Conservation (phyloP, 2,888 invertebrate species). For the Melikaiella ostensackeni region DNA sequence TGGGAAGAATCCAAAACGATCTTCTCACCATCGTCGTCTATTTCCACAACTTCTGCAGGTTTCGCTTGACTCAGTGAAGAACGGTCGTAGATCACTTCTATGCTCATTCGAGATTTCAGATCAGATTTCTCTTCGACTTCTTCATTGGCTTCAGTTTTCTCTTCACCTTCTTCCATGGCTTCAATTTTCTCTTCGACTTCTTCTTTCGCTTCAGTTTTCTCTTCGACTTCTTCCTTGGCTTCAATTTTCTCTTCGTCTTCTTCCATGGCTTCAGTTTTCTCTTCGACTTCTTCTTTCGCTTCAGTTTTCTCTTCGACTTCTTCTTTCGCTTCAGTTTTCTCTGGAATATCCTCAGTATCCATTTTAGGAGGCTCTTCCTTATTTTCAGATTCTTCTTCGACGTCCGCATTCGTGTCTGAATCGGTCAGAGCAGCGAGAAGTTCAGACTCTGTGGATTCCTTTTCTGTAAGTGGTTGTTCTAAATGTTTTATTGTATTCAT, state of each 20-base stretch:
- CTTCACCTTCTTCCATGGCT: no score
- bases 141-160: no score
- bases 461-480: neutral
- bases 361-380: neutral
- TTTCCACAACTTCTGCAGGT: conserved; percentile 66
- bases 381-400: neutral
- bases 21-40: conserved; percentile 68
- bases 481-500: neutral
- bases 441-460: conserved; percentile 26
- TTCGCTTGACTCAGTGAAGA: conserved; percentile 51
- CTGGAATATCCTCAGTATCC: conserved; percentile 2
- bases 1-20: conserved; percentile 66
- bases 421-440: conserved; percentile 25
- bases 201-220: neutral
- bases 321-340: neutral
- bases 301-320: neutral
- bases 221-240: no score
- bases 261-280: neutral
- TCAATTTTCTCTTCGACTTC: neutral
- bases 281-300: neutral
- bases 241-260: no score
- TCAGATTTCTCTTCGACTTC: no score
- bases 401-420: conserved; percentile 33
- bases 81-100: conserved; percentile 70
- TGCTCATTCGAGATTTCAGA: conserved; percentile 62